Percentiles rank a stretch among this genome's conserved stretches.
Evolutionary conservation across 92 coral and sea anemone species (phyloP).

Genomic region (Porites evermanni): DNA sequence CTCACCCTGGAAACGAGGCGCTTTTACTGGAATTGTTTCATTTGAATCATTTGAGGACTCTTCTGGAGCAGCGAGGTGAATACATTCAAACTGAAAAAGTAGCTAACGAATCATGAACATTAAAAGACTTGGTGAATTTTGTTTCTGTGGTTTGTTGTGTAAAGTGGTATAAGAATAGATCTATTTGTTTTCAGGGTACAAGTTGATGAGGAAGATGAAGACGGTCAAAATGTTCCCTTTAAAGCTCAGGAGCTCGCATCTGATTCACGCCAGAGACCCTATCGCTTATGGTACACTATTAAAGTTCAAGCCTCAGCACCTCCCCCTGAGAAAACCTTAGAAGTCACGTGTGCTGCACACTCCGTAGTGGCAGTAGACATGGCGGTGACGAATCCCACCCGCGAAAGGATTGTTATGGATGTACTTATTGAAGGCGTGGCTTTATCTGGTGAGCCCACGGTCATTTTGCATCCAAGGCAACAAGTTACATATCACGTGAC

Average conservation of each 20-base stretch:
- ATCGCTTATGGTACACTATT: conserved; percentile 89
- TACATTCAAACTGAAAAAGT: background rate
- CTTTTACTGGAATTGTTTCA: conserved; percentile 83
- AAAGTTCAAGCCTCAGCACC: conserved; percentile 90
- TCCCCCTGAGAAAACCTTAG: conserved; percentile 85
- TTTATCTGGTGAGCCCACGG: conserved; percentile 81
- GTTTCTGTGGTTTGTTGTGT: no score
- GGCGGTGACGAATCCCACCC: conserved; percentile 91
- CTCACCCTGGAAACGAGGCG: conserved; percentile 99
- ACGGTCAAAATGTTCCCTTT: conserved; percentile 26
- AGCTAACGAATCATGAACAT: background rate
- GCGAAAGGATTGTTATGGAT: conserved; percentile 83
- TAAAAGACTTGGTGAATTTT: background rate
- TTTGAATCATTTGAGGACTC: conserved; percentile 71
- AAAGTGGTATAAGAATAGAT: no score
- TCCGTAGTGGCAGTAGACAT: conserved; percentile 91
- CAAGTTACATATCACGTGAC: conserved; percentile 81
- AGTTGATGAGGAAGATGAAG: conserved; percentile 82
- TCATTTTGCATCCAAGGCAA: conserved; percentile 84
- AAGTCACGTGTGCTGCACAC: conserved; percentile 92
- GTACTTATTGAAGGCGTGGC: conserved; percentile 90
- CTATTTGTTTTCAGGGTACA: conserved; percentile 46
- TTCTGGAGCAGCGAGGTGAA: conserved; percentile 59
- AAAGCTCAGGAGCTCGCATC: conserved; percentile 49
- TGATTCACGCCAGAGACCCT: conserved; percentile 71